Percentiles rank a stretch among this genome's conserved stretches.
Conservation (phyloP, 2,797 vertebrate species). For the Pelodytes ibericus region DNA sequence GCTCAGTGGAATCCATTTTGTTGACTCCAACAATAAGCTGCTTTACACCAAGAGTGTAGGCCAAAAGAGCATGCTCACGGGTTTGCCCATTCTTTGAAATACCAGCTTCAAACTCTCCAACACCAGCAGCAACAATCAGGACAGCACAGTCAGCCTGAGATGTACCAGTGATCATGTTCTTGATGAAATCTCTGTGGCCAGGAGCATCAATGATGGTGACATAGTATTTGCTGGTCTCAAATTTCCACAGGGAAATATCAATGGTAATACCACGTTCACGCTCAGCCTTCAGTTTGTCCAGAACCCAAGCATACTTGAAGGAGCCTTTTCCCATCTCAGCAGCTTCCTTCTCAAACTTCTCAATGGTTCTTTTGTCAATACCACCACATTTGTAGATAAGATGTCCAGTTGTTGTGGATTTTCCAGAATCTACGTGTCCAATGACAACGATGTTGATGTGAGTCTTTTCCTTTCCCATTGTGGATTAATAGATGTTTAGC, state of each 20-base stretch:
- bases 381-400: slow-evolving; percentile 22
- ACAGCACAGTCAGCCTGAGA: slow-evolving; percentile 67
- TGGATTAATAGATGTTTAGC: too few relatives aligned
- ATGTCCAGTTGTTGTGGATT: slow-evolving; percentile 7
- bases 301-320: slow-evolving; percentile 94
- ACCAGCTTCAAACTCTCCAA: slow-evolving; percentile 92
- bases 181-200: slow-evolving; percentile 91
- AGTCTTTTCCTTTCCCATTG: slow-evolving; percentile 43
- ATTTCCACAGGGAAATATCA: slow-evolving; percentile 94
- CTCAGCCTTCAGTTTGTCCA: slow-evolving; percentile 95
- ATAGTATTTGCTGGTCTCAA: slow-evolving; percentile 90
- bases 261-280: slow-evolving; percentile 93
- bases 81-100: slow-evolving; percentile 96
- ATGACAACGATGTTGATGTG: not conserved
- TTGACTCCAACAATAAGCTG: slow-evolving; percentile 92
- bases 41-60: slow-evolving; percentile 91
- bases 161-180: slow-evolving; percentile 68
- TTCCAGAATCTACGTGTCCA: slow-evolving; percentile 4
- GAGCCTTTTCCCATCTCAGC: slow-evolving; percentile 90
- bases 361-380: slow-evolving; percentile 11
- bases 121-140: slow-evolving; percentile 89
- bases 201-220: slow-evolving; percentile 90
- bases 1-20: slow-evolving; percentile 95
- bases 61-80: slow-evolving; percentile 65
- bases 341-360: slow-evolving; percentile 39